Evolutionary conservation across 92 coral and sea anemone species (phyloP).

Genomic region (Actinostola sp.): DNA sequence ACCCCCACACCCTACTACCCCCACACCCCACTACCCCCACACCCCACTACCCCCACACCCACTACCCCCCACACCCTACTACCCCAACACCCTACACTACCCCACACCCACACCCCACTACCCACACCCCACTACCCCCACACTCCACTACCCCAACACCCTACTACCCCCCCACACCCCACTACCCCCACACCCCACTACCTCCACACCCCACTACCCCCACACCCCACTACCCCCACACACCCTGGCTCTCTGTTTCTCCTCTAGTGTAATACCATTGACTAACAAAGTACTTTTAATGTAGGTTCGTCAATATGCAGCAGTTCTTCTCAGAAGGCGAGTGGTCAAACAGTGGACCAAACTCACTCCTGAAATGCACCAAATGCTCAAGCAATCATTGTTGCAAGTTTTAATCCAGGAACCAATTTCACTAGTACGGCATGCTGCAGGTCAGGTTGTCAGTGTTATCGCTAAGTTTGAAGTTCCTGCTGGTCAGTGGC

Average conservation of each 20-base stretch:
- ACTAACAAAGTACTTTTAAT: not conserved
- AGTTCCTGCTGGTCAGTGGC: slow-evolving; percentile 94
- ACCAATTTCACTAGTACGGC: slow-evolving; percentile 86
- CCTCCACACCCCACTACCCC: too few relatives aligned
- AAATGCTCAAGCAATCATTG: slow-evolving; percentile 82
- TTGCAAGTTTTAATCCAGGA: slow-evolving; percentile 87
- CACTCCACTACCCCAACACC: not conserved
- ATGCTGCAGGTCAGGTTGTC: slow-evolving; percentile 93
- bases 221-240: too few relatives aligned
- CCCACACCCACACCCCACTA: too few relatives aligned
- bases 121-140: too few relatives aligned
- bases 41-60: too few relatives aligned
- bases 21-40: too few relatives aligned
- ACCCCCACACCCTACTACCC: too few relatives aligned
- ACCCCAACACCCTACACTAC: too few relatives aligned
- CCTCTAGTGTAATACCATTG: not conserved
- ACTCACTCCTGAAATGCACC: slow-evolving; percentile 75
- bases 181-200: too few relatives aligned
- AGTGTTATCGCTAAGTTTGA: slow-evolving; percentile 95
- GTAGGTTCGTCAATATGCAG: slow-evolving; percentile 98
- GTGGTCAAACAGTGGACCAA: slow-evolving; percentile 93
- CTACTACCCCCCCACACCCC: too few relatives aligned
- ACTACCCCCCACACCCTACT: too few relatives aligned
- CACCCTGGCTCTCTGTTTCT: not conserved
- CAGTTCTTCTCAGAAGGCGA: slow-evolving; percentile 84